Evolutionary conservation across 2,113 vertebrate species (phyloP).

Genomic region (Anas platyrhynchos): DNA sequence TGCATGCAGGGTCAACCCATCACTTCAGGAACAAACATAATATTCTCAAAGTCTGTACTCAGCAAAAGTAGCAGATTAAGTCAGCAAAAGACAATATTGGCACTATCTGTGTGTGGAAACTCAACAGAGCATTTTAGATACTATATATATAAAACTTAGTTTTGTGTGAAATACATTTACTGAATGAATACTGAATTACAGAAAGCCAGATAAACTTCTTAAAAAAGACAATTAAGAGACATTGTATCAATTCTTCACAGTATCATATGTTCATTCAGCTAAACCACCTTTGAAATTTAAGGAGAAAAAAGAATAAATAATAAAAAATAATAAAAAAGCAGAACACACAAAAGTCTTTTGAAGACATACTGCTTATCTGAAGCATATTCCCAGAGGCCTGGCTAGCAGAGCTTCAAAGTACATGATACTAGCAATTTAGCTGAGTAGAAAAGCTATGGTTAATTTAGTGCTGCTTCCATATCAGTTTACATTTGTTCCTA

Average conservation of each 20-base stretch:
- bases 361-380: background rate
- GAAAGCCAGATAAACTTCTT: conserved; percentile 30
- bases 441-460: background rate
- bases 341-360: background rate
- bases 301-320: background rate
- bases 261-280: background rate
- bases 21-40: background rate
- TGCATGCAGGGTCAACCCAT: background rate
- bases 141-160: background rate
- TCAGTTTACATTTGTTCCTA: background rate
- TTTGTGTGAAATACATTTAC: conserved; percentile 16
- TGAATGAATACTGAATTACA: conserved; percentile 15
- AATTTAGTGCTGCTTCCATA: background rate
- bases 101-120: background rate
- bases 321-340: background rate
- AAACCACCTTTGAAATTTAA: background rate
- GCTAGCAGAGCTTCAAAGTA: background rate
- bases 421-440: background rate
- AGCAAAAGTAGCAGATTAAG: conserved; percentile 1
- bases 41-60: background rate
- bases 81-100: background rate
- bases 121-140: background rate
- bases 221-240: background rate
- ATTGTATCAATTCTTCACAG: background rate
- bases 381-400: background rate